Base-by-base conservation (phyloP, 2,797 vertebrate genomes). In the Chrysocyon brachyurus region DNA sequence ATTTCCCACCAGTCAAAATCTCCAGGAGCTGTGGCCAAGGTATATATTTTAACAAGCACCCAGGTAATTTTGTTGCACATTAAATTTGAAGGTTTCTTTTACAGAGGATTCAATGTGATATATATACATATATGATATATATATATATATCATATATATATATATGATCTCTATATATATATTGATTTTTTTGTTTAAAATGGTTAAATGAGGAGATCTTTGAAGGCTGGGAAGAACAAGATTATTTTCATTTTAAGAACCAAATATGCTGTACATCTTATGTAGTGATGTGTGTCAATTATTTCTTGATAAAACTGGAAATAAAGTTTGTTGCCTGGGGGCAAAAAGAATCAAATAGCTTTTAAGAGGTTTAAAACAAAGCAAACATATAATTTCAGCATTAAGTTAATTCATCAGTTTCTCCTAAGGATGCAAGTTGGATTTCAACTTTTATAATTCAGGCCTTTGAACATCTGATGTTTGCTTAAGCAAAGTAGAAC, bases 161-260 rank as follows among this genome's bases (percentile, higher is more conserved):
- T 40, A 40, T 40, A 46, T 7, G 6, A 46, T 46, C 40, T 46
- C 40, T 46, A 1, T 46, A 46, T 40, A 40, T 46, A 46, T 46
- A 46, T 46, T 46, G 40, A 46, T 46, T 46, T 46, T 46, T 46
- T 46, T 46, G 40, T 46, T 46, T 46, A 46, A 75, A 11, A 49
- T 87, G 19, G n/a, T 64, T 94, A 84, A 91, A 57, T 94, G 85
- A 75, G 57, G 85, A 96, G 56, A 66, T 73, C n/a, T 95, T 52
- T 93, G 70, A 92, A 95, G 52, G 26, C 19, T 46, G 31, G 10
- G 17, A 36, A 94, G 61, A 83, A 21, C 14, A 77, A 83, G 24
- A 19, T 31, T 57, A 1, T 94, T 81, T 91, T 87, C 21, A 64
- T 12, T 84, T 84, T 63, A 92, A 84, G 57, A 92, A 75, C 73